phyloP scores from a whole-genome alignment of 2,797 vertebrate genomes.

The Phalloptychus januarius region DNA sequence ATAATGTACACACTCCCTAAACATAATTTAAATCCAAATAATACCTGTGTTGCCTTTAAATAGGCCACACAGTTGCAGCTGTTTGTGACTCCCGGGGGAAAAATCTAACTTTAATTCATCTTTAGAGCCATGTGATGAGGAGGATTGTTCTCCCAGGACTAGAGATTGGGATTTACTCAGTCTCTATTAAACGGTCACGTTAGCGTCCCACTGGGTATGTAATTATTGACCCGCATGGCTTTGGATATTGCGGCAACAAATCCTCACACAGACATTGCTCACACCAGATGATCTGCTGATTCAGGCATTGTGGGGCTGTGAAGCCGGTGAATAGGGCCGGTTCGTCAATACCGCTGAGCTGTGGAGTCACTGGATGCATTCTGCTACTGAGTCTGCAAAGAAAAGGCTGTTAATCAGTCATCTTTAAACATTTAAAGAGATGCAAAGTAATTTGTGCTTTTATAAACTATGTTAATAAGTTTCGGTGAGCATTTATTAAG shows the following conservation, averaged over 20 bases:
- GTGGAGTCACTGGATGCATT: constrained; percentile 31
- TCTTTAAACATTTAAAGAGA: constrained; percentile 29
- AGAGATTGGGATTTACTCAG: constrained; percentile 36
- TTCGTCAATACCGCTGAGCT: constrained; percentile 59
- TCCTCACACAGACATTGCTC: constrained; percentile 15
- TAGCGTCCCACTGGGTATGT: constrained; percentile 51
- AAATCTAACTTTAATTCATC: constrained; percentile 52
- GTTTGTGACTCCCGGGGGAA: constrained; percentile 8
- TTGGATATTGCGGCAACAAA: constrained; percentile 40
- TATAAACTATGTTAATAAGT: constrained; percentile 3
- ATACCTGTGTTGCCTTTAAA: constrained; percentile 36
- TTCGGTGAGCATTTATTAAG: constrained; percentile 9
- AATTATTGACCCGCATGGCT: constrained; percentile 39
- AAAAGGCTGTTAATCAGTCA: constrained; percentile 4
- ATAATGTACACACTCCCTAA: background rate
- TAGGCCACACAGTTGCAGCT: constrained; percentile 26
- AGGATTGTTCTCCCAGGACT: constrained; percentile 42
- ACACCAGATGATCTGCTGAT: constrained; percentile 48
- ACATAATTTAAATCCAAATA: constrained; percentile 24
- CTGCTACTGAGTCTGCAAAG: constrained; percentile 12
- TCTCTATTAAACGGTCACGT: constrained; percentile 57
- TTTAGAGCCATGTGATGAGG: constrained; percentile 39
- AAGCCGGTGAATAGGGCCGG: constrained; percentile 33
- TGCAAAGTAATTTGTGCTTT: constrained; percentile 3
- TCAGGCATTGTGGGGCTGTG: constrained; percentile 26